Evolutionary conservation across 2,888 invertebrate species (phyloP).

Genomic region (Cheilosia scutellata): DNA sequence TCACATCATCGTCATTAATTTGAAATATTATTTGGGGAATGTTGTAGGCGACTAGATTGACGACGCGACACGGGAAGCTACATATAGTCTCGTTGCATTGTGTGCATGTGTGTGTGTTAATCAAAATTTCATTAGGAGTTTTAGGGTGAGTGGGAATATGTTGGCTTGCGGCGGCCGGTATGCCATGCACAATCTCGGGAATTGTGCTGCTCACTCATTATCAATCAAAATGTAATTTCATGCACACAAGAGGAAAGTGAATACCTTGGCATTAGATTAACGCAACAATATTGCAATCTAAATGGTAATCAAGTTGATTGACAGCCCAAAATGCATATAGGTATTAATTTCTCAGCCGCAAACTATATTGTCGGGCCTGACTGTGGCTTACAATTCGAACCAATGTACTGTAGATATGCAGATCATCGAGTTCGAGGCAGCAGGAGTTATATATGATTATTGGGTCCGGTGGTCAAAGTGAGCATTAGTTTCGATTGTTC

Average conservation of each 20-base stretch:
- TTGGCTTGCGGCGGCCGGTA: conserved; percentile 7
- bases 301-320: conserved; percentile 32
- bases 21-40: conserved; percentile 54
- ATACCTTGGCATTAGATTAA: neutral
- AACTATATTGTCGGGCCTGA: neutral
- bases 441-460: too few relatives aligned
- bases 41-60: conserved; percentile 34
- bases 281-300: conserved; percentile 33
- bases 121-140: conserved; percentile 51
- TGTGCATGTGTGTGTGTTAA: conserved; percentile 31
- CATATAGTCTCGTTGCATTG: neutral
- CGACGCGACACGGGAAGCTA: neutral
- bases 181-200: conserved; percentile 4
- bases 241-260: neutral
- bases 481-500: too few relatives aligned
- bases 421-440: too few relatives aligned
- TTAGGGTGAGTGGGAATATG: conserved; percentile 7
- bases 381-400: neutral
- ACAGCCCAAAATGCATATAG: neutral
- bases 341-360: neutral
- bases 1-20: conserved; percentile 51
- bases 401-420: neutral
- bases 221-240: conserved; percentile 23
- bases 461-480: too few relatives aligned
- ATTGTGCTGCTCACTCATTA: conserved; percentile 1